Conservation (phyloP, 2,113 vertebrate species). For the Neopipo cinnamomea region DNA sequence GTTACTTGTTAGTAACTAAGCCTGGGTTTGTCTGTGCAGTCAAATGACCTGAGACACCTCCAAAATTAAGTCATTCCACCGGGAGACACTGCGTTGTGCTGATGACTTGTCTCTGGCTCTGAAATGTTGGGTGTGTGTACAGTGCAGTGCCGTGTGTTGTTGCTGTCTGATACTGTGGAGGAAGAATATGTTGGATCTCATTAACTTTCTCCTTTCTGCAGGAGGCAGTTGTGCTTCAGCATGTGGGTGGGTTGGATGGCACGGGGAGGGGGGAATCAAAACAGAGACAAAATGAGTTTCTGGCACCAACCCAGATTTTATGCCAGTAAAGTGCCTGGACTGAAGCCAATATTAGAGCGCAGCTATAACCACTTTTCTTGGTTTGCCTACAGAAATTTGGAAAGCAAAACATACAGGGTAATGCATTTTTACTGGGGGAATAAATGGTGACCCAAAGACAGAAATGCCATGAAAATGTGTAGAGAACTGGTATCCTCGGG, state of each 20-base stretch:
- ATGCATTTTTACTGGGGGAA: not conserved
- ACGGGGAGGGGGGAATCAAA: not conserved
- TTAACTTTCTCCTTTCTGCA: not conserved
- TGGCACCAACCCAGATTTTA: constrained; percentile 27
- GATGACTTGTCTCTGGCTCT: not conserved
- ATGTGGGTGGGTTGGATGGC: not conserved
- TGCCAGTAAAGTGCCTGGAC: constrained; percentile 1
- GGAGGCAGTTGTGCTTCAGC: constrained; percentile 10
- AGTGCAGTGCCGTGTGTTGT: not conserved
- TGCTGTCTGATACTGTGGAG: not conserved
- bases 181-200: not conserved
- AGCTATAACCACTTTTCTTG: not conserved
- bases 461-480: not conserved
- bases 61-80: not conserved
- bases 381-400: not conserved
- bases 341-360: not conserved
- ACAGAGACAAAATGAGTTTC: not conserved
- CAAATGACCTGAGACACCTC: not conserved
- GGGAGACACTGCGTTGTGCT: not conserved
- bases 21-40: not conserved
- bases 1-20: not conserved
- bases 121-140: not conserved
- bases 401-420: not conserved
- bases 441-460: not conserved
- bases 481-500: not conserved